These are phyloP conservation scores for Cynoglossus semilaevis DNA, from an alignment of 2,113 vertebrate genomes.

Conservation along the genomic window DNA sequence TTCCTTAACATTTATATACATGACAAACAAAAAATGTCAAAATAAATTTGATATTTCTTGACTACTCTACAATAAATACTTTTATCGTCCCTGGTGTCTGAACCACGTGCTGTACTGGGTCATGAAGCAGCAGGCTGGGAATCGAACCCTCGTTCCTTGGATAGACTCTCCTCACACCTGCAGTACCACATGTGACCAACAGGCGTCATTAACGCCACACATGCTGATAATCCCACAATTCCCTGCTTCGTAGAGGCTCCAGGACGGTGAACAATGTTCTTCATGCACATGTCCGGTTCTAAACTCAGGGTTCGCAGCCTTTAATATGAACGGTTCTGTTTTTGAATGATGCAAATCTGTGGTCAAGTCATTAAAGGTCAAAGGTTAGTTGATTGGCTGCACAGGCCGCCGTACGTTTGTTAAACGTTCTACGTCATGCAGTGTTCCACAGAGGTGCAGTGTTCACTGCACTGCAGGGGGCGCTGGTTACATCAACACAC, in stretches of 20 bases:
- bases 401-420: too few relatives aligned
- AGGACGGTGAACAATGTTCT: too few relatives aligned
- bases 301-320: conserved; percentile 42
- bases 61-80: conserved; percentile 63
- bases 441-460: too few relatives aligned
- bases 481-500: too few relatives aligned
- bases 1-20: conserved; percentile 59
- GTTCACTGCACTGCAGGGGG: too few relatives aligned
- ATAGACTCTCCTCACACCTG: too few relatives aligned
- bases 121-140: conserved; percentile 34
- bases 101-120: conserved; percentile 11
- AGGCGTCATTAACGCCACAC: background rate
- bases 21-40: conserved; percentile 42
- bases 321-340: conserved; percentile 18
- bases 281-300: conserved; percentile 69
- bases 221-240: conserved; percentile 11
- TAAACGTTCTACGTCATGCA: too few relatives aligned
- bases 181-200: conserved; percentile 3
- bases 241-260: conserved; percentile 23
- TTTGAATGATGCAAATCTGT: conserved; percentile 18
- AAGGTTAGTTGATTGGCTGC: conserved; percentile 1
- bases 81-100: conserved; percentile 24
- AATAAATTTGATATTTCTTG: conserved; percentile 46
- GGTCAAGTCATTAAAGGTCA: conserved; percentile 10
- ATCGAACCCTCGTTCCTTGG: too few relatives aligned